Evolutionary conservation across 2,888 invertebrate genomes (phyloP).

Genomic region (Lottia scabra): DNA sequence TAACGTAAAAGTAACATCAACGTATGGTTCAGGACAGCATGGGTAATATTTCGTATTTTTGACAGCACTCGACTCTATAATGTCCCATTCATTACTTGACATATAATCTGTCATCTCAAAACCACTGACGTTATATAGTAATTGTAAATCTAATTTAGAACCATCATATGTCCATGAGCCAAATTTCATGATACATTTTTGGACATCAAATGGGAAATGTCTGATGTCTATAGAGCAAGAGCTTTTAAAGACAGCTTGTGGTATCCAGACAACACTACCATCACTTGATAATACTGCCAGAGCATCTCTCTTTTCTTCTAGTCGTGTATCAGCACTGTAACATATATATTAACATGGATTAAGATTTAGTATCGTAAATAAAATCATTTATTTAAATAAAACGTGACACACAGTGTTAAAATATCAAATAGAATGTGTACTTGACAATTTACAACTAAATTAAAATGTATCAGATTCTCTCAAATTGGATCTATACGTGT

Average conservation of each 20-base stretch:
- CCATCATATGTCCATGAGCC: conserved; percentile 70
- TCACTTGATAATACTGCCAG: conserved; percentile 63
- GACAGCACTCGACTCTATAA: conserved; percentile 59
- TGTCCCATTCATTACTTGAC: conserved; percentile 68
- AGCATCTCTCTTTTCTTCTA: conserved; percentile 68
- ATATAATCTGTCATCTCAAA: conserved; percentile 65
- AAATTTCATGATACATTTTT: conserved; percentile 67
- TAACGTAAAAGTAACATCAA: conserved; percentile 66
- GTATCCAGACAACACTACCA: conserved; percentile 63
- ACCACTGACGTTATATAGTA: conserved; percentile 38
- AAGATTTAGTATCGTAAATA: too few relatives aligned
- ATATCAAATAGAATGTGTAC: too few relatives aligned
- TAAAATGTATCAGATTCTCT: too few relatives aligned
- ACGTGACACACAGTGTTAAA: too few relatives aligned
- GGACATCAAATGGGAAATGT: conserved; percentile 69
- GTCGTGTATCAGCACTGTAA: conserved; percentile 67
- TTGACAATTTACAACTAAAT: too few relatives aligned
- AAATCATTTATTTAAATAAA: too few relatives aligned
- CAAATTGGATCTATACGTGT: too few relatives aligned
- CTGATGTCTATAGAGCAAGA: conserved; percentile 68
- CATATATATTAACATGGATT: not conserved
- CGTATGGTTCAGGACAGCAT: conserved; percentile 65
- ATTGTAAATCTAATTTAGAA: conserved; percentile 56
- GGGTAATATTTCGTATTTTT: conserved; percentile 62
- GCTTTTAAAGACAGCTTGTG: conserved; percentile 67